phyloP scores from a whole-genome alignment of 2,888 invertebrate genomes.

The Antheraea yamamai region DNA sequence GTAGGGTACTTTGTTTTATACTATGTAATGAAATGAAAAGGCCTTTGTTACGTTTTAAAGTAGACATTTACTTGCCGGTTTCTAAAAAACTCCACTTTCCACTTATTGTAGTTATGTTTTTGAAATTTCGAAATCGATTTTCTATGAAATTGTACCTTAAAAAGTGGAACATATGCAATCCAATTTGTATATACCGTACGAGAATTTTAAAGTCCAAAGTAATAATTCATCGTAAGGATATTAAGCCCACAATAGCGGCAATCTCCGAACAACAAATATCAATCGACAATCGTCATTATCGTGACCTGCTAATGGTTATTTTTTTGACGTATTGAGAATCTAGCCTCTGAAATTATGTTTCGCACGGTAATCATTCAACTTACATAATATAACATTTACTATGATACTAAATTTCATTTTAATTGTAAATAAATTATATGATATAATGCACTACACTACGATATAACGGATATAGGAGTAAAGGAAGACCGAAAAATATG shows the following conservation, averaged over 20 bases:
- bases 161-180: not conserved
- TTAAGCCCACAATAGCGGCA: not conserved
- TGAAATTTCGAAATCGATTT: no score
- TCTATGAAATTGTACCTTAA: no score
- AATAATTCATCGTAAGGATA: not conserved
- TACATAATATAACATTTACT: not conserved
- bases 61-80: not conserved
- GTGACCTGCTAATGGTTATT: not conserved
- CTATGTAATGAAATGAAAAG: no score
- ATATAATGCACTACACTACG: not conserved
- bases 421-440: not conserved
- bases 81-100: not conserved
- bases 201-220: not conserved
- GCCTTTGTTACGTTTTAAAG: not conserved
- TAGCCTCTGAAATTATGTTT: not conserved
- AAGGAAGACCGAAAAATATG: no score
- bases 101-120: not conserved
- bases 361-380: not conserved
- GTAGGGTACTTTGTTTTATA: no score
- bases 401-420: not conserved
- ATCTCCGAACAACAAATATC: not conserved
- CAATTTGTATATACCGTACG: not conserved
- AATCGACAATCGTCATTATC: not conserved
- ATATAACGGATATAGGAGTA: no score
- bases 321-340: not conserved